Conservation (phyloP, 1,140 invertebrate genomes). For the Drosophila nigromelanica region DNA sequence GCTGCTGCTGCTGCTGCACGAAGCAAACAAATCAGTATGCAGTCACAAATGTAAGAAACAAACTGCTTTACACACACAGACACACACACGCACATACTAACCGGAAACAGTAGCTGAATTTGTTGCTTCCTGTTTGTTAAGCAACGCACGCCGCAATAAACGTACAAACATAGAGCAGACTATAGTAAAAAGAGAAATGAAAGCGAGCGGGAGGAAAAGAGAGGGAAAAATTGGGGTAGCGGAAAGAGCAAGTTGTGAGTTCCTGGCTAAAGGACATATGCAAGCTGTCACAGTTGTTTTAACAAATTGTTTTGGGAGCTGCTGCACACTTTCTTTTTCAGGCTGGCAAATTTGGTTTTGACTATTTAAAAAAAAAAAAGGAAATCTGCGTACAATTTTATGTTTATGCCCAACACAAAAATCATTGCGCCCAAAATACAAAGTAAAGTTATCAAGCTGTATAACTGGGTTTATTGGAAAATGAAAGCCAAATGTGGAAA, state of each 20-base stretch:
- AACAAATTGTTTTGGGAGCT: slow-evolving; percentile 75
- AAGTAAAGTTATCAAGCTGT: slow-evolving; percentile 4
- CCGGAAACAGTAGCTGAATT: slow-evolving; percentile 81
- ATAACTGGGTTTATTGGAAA: slow-evolving; percentile 5
- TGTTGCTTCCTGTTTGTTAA: slow-evolving; percentile 82
- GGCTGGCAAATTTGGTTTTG: slow-evolving; percentile 30
- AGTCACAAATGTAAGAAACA: slow-evolving; percentile 73
- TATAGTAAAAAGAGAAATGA: slow-evolving; percentile 12
- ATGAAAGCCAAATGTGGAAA: slow-evolving; percentile 12
- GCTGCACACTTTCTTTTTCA: slow-evolving; percentile 11
- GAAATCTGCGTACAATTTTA: slow-evolving; percentile 28
- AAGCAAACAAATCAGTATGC: slow-evolving; percentile 82
- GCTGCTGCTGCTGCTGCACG: slow-evolving; percentile 66
- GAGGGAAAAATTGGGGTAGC: neutral
- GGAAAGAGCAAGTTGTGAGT: slow-evolving; percentile 3
- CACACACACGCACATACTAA: slow-evolving; percentile 10
- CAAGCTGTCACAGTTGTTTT: slow-evolving; percentile 83
- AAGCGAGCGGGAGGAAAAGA: neutral
- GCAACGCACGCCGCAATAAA: slow-evolving; percentile 77
- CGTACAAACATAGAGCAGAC: slow-evolving; percentile 36
- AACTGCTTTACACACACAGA: slow-evolving; percentile 25
- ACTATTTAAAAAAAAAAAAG: neutral
- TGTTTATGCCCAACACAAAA: slow-evolving; percentile 17
- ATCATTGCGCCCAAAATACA: neutral
- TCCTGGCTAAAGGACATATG: slow-evolving; percentile 72